Evolutionary conservation across 2,888 invertebrate species (phyloP), one percentile per base, ranked within the genome.

Genomic region (Oscheius sp.): DNA sequence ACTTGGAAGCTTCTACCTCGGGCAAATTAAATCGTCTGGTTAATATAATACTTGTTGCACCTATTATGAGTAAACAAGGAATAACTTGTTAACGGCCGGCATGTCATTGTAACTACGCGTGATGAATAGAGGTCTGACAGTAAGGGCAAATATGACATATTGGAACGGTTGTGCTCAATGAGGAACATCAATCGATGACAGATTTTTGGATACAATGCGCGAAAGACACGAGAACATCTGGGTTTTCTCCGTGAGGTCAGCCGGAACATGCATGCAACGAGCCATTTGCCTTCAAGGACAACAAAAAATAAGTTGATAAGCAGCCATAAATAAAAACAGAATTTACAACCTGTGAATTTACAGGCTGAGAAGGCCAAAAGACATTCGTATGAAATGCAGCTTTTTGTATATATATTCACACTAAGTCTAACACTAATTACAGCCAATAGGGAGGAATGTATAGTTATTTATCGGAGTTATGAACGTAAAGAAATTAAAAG

Each of bases 241-340:
- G 41, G 59, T 54, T 54, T 24, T 51, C 47, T 26, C 17, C 8
- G 59, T 41, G 59, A 59, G 59, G 59, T 59, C 59, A 59, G 59
- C 59, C 41, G 59, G 59, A 59, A 59, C 30, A 41, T 30, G 59
- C 44, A 44, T 59, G 59, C 59, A 59, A 44, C 59, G 41, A 59
- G 59, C 59, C 44, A 30, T 44, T 44, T n/a, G 17, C 22, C n/a
- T n/a, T 44, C 59, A 59, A 59, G 59, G 59, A 41, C 59, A 44
- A 20, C 20, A 24, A 47, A 14, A 47, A 47, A 20, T 36, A 36
- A 36, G 36, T 36, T 36, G n/a, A n/a, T n/a, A n/a, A n/a, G n/a
- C n/a, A n/a, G n/a, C n/a, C n/a, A n/a, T n/a, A n/a, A n/a, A n/a
- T n/a, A n/a, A n/a, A n/a, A n/a, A n/a, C n/a, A n/a, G n/a, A n/a